A percentile compares a stretch with the other conserved stretches of the same genome.
Conservation (phyloP, 2,113 vertebrate species). For the Lonchura striata region DNA sequence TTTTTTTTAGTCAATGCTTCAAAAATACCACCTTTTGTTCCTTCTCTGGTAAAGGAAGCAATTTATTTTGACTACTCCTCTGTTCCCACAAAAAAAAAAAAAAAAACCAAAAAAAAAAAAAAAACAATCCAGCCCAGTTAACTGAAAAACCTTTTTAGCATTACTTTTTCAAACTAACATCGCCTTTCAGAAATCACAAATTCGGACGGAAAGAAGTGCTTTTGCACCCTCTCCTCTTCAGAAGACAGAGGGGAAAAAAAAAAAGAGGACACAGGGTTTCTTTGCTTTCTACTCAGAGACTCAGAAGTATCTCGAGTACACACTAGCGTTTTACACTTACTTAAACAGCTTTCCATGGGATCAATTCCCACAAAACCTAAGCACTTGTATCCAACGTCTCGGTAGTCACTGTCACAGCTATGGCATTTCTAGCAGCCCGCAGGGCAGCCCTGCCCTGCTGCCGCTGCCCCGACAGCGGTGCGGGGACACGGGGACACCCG, state of each 20-base stretch:
- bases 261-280: background rate
- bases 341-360: background rate
- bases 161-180: background rate
- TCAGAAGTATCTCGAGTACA: background rate
- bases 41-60: background rate
- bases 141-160: background rate
- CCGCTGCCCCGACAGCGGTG: background rate
- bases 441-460: background rate
- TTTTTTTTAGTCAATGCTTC: background rate
- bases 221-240: background rate
- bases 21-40: conserved; percentile 12
- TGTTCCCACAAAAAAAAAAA: background rate
- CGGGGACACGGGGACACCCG: background rate
- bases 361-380: background rate
- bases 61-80: background rate
- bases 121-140: background rate
- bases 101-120: background rate
- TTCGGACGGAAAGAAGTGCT: background rate
- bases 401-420: fast-evolving
- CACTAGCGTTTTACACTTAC: background rate
- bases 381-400: background rate
- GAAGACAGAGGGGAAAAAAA: background rate
- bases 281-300: background rate
- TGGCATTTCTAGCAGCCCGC: fast-evolving
- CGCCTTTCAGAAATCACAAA: background rate